These are phyloP conservation scores for Mustelus asterias DNA, from an alignment of 2,113 vertebrate species.

Conservation along the genomic window DNA sequence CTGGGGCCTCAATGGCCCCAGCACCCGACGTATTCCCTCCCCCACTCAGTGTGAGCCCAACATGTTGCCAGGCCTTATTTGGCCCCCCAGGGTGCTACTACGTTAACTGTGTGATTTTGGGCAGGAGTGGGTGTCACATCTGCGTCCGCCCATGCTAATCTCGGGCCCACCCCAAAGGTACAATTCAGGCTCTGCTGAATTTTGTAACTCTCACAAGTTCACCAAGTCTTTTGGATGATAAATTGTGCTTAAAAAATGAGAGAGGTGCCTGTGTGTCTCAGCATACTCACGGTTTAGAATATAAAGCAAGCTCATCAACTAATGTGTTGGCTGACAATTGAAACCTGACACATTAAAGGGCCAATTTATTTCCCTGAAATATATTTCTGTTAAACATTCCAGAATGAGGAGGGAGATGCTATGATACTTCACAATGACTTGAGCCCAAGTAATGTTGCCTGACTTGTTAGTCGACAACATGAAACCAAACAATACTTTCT, in stretches of 20 bases:
- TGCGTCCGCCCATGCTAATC: no score
- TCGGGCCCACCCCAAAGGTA: no score
- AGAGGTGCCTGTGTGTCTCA: neutral
- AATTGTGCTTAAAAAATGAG: neutral
- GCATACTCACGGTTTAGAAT: neutral
- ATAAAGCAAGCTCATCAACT: neutral
- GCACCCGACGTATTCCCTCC: no score
- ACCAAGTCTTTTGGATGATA: neutral
- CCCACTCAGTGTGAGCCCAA: no score
- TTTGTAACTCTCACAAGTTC: neutral
- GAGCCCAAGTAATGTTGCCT: neutral
- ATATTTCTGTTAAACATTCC: neutral
- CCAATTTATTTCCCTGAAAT: neutral
- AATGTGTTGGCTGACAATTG: neutral
- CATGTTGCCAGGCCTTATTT: no score
- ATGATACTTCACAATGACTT: neutral
- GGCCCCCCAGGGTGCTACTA: no score
- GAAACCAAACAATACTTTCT: neutral
- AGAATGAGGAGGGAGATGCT: neutral
- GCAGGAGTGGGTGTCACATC: no score
- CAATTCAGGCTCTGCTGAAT: neutral
- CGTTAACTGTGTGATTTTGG: no score
- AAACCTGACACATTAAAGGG: neutral
- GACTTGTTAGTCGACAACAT: neutral
- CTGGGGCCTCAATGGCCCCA: no score